Evolutionary conservation across 2,113 vertebrate genomes (phyloP).

Genomic region (Cardinalis cardinalis): DNA sequence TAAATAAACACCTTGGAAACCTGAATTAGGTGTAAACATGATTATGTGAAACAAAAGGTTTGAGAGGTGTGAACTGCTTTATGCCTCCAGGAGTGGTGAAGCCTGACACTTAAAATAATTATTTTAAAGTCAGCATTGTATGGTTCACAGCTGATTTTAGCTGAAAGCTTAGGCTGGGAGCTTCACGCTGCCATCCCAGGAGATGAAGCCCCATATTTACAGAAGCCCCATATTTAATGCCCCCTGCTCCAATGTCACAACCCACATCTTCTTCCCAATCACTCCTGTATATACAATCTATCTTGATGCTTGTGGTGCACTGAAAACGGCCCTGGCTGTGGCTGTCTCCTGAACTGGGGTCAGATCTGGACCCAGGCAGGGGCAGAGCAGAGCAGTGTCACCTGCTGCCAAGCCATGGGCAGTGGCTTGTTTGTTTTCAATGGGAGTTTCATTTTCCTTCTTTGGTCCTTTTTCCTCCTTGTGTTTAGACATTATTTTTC

Average conservation of each 20-base stretch:
- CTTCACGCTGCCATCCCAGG: not conserved
- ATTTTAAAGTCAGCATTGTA: not conserved
- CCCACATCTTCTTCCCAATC: not conserved
- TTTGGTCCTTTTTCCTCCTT: not conserved
- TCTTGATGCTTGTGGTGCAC: fast-evolving
- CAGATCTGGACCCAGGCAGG: fast-evolving
- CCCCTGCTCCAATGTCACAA: not conserved
- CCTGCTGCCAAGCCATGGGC: fast-evolving
- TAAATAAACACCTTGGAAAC: constrained; percentile 22
- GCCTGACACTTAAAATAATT: not conserved
- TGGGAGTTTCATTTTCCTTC: fast-evolving
- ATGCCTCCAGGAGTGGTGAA: not conserved
- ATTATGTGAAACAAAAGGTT: not conserved
- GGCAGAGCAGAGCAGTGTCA: fast-evolving
- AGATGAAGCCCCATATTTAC: not conserved
- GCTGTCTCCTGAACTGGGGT: fast-evolving
- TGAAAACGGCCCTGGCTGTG: not conserved
- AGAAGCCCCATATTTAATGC: not conserved
- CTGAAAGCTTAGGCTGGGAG: not conserved
- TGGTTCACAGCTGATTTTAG: not conserved
- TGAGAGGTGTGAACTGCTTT: not conserved
- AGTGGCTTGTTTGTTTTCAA: not conserved
- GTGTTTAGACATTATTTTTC: not conserved
- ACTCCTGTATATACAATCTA: fast-evolving
- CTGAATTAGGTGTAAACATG: not conserved